Evolutionary conservation across 2,797 vertebrate species (phyloP), one percentile per base, ranked within the genome.

Genomic region (Pampus argenteus): DNA sequence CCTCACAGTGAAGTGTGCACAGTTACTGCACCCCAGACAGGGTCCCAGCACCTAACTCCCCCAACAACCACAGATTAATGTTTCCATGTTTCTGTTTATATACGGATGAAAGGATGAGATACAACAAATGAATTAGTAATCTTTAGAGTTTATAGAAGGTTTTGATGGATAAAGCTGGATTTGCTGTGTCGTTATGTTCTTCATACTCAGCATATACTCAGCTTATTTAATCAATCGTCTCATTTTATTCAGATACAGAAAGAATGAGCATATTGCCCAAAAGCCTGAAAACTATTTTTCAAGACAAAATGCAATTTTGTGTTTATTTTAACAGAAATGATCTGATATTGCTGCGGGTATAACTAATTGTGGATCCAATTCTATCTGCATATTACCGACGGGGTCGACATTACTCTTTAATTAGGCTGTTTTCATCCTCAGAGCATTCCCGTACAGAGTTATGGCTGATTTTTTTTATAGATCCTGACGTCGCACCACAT

Each of bases 391-490:
- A 78, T 74, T 66, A 62, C 34, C 26, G 20, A 47, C 23, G 51
- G 45, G 56, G 31, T 77, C 50, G 42, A 55, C 29, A 56, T 48
- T 26, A 50, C 22, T 62, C 48, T 28, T 79, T 86, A 77, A 80
- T 80, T 84, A 51, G 59, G 20, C 77, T 67, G 49, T 73, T 89
- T 87, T 77, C 38, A 81, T 86, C 69, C 82, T 88, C 69, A 82
- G 83, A 87, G 79, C 44, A 65, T 83, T 75, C 76, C 78, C 81
- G 80, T 62, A 57, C 64, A 47, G 64, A 82, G 74, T 81, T 85
- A 74, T 63, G 50, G 55, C 15, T 15, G 23, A 67, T 71, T 65
- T 69, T 64, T 47, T 54, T 28, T 28, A 83, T 67, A 18, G 72
- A 82, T 81, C 65, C 40, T 1, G 2, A 45, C 3, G 36, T 86